Evolutionary conservation across 30 jellyfish, hydroid and myxozoan species (phyloP).

Genomic region (Kudoa iwatai): DNA sequence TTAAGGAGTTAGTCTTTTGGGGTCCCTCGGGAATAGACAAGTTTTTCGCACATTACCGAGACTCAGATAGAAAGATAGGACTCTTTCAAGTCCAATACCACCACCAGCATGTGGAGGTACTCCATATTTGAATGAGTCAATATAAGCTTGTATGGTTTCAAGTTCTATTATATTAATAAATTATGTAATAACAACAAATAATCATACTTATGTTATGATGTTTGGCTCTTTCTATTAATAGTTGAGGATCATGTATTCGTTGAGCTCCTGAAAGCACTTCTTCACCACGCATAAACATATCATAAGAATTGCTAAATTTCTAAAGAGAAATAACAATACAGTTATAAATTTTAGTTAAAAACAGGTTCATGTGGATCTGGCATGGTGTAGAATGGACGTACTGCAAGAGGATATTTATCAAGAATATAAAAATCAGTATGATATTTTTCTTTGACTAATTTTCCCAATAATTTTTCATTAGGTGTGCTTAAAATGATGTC

Average conservation of each 20-base stretch:
- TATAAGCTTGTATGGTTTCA: slow-evolving; percentile 56
- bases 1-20: slow-evolving; percentile 70
- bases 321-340: slow-evolving; percentile 1
- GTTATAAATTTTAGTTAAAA: too few species aligned
- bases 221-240: slow-evolving; percentile 47
- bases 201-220: slow-evolving; percentile 52
- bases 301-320: slow-evolving; percentile 62
- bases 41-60: slow-evolving; percentile 74
- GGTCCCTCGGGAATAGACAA: slow-evolving; percentile 97
- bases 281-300: slow-evolving; percentile 99
- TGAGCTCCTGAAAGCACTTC: slow-evolving; percentile 95
- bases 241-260: slow-evolving; percentile 79
- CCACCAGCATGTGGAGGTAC: slow-evolving; percentile 98
- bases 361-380: slow-evolving; percentile 73
- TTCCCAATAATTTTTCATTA: slow-evolving; percentile 79
- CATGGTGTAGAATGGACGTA: slow-evolving; percentile 97
- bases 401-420: slow-evolving; percentile 87
- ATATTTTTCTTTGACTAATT: slow-evolving; percentile 65
- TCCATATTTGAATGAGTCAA: slow-evolving; percentile 80
- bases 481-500: slow-evolving; percentile 27
- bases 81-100: slow-evolving; percentile 93
- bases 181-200: neutral
- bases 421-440: slow-evolving; percentile 82
- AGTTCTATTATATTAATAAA: slow-evolving; percentile 10
- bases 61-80: slow-evolving; percentile 51